Percentiles rank a stretch among this genome's conserved stretches.
phyloP scores from a whole-genome alignment of 2,888 invertebrate species.

The Calameuta pallipes region DNA sequence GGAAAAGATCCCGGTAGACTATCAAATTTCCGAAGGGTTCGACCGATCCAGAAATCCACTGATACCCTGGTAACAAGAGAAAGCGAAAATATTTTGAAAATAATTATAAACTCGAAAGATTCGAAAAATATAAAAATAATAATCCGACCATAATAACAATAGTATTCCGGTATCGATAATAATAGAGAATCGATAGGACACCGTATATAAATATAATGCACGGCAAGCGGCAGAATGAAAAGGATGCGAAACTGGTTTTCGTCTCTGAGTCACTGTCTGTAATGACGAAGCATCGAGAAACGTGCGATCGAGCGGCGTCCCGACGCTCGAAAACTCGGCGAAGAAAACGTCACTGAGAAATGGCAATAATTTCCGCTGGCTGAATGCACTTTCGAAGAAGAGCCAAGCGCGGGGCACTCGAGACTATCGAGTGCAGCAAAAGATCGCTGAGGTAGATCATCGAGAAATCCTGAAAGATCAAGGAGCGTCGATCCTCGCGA shows the following conservation, averaged over 20 bases:
- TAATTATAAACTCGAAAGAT: not conserved
- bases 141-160: not conserved
- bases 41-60: not conserved
- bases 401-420: not conserved
- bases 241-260: constrained; percentile 59
- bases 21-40: not conserved
- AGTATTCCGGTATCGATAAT: not conserved
- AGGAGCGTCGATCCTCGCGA: not conserved
- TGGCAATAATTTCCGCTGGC: not conserved
- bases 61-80: not conserved
- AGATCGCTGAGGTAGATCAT: not conserved
- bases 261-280: constrained; percentile 61
- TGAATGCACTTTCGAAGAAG: not conserved
- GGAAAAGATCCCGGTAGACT: not conserved
- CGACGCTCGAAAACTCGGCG: not conserved
- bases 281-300: constrained; percentile 49
- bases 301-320: constrained; percentile 1
- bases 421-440: not conserved
- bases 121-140: not conserved
- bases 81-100: not conserved
- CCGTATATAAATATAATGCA: constrained; percentile 36
- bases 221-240: constrained; percentile 45
- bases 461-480: not conserved
- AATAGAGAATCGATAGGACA: not conserved
- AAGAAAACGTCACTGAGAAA: not conserved